Conservation (phyloP, 2,113 vertebrate species). For the Seriola dumerili region DNA sequence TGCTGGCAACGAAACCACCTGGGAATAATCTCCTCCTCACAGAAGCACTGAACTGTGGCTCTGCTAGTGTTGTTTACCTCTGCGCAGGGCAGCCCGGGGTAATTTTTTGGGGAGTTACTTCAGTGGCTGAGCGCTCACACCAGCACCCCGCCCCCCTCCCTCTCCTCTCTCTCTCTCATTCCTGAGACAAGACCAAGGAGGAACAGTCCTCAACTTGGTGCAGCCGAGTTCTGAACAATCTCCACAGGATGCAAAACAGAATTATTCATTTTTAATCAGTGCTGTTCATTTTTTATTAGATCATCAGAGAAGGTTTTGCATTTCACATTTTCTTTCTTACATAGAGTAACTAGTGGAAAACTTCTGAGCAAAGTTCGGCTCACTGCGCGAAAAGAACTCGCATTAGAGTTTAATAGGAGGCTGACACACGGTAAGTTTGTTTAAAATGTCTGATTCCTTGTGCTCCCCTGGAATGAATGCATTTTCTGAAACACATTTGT, state of each 20-base stretch:
- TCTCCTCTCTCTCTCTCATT: constrained; percentile 28
- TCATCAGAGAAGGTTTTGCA: constrained; percentile 5
- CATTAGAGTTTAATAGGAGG: constrained; percentile 10
- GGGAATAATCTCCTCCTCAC: not conserved
- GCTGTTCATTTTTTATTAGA: not conserved
- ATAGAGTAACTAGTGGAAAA: not conserved
- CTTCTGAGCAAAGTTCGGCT: constrained; percentile 28
- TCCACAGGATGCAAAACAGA: constrained; percentile 7
- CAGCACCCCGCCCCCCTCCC: constrained; percentile 22
- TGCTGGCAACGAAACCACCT: not conserved
- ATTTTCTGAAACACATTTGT: not conserved
- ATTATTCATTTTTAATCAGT: not conserved
- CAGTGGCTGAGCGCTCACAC: constrained; percentile 7
- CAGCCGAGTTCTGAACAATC: constrained; percentile 1
- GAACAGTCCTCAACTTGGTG: constrained; percentile 7
- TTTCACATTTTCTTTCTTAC: not conserved
- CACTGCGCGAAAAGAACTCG: constrained; percentile 7
- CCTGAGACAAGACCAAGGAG: constrained; percentile 52
- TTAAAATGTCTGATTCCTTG: not conserved
- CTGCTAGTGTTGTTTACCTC: constrained; percentile 26
- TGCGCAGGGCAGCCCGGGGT: constrained; percentile 14
- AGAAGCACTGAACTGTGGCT: not conserved
- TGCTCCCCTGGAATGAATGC: not conserved
- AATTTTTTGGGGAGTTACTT: constrained; percentile 51
- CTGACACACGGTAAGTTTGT: constrained; percentile 60